A percentile compares a stretch with the other conserved stretches of the same genome.
Conservation (phyloP, 2,888 invertebrate species). For the Parascotia fuliginaria region DNA sequence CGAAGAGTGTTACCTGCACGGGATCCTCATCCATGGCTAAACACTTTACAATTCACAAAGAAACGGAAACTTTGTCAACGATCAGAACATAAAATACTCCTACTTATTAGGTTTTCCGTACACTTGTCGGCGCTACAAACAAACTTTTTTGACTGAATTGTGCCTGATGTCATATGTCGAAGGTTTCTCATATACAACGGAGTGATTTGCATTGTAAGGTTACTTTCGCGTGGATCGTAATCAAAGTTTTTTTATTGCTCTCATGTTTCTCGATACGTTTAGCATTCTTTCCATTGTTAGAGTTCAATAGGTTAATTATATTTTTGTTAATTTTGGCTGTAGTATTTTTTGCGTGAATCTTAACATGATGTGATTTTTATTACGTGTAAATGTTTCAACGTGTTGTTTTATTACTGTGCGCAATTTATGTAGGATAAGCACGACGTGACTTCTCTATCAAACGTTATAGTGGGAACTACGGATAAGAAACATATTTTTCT, state of each 20-base stretch:
- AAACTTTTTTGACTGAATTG: constrained; percentile 69
- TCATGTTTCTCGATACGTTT: constrained; percentile 23
- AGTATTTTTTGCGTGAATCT: too few species aligned
- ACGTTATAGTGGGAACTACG: not conserved
- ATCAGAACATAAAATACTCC: constrained; percentile 7
- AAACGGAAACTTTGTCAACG: constrained; percentile 7
- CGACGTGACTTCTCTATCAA: not conserved
- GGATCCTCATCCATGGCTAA: constrained; percentile 47
- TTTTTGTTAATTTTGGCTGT: not conserved
- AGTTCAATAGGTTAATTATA: constrained; percentile 9
- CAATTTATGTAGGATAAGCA: not conserved
- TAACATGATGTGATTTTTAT: not conserved
- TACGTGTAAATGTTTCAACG: not conserved
- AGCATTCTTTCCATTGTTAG: constrained; percentile 16
- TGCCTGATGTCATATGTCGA: constrained; percentile 61
- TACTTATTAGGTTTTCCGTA: constrained; percentile 34
- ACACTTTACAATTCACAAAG: constrained; percentile 17
- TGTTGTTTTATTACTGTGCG: not conserved
- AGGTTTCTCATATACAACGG: constrained; percentile 61
- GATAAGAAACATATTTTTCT: not conserved
- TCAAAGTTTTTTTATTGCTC: constrained; percentile 39
- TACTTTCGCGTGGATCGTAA: constrained; percentile 61
- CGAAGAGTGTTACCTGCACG: constrained; percentile 44
- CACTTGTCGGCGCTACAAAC: constrained; percentile 56
- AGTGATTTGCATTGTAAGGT: constrained; percentile 58